Evolutionary conservation across 2,797 vertebrate species (phyloP).

Genomic region (Periophthalmus magnuspinnatus): DNA sequence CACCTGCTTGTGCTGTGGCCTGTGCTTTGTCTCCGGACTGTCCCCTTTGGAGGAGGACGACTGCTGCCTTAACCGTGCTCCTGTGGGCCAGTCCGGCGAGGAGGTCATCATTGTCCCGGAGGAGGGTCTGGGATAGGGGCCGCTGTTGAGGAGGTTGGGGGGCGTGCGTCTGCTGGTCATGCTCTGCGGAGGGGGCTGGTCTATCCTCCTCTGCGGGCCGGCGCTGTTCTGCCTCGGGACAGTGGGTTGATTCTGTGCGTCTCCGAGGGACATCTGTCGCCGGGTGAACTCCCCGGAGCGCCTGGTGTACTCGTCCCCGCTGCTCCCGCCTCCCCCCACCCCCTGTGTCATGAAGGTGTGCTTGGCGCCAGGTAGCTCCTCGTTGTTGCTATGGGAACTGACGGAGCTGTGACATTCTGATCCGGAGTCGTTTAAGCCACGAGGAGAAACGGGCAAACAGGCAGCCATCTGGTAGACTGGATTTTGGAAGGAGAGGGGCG

Average conservation of each 20-base stretch:
- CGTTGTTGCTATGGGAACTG: conserved; percentile 98
- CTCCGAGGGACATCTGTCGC: conserved; percentile 88
- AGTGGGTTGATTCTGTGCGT: conserved; percentile 85
- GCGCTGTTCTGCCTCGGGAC: conserved; percentile 92
- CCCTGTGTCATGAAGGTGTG: conserved; percentile 80
- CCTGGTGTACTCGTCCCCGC: conserved; percentile 84
- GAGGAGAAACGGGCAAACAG: conserved; percentile 90
- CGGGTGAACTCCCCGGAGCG: conserved; percentile 89
- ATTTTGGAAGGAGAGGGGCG: conserved; percentile 97
- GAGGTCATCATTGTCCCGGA: conserved; percentile 88
- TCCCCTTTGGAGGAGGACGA: conserved; percentile 95
- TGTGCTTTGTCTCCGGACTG: conserved; percentile 95
- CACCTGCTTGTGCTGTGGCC: conserved; percentile 92
- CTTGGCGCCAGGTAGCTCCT: conserved; percentile 79
- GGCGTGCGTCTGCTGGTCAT: conserved; percentile 88
- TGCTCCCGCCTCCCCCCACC: conserved; percentile 66
- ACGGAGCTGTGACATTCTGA: conserved; percentile 98
- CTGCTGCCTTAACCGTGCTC: conserved; percentile 89
- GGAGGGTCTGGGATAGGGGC: conserved; percentile 88
- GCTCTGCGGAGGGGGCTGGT: conserved; percentile 87
- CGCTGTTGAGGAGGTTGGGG: conserved; percentile 84
- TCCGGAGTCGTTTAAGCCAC: conserved; percentile 89
- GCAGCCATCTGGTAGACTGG: conserved; percentile 99
- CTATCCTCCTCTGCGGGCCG: conserved; percentile 92
- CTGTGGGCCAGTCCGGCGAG: conserved; percentile 91